Evolutionary conservation across 2,888 invertebrate genomes (phyloP).

Genomic region (Thereva unica): DNA sequence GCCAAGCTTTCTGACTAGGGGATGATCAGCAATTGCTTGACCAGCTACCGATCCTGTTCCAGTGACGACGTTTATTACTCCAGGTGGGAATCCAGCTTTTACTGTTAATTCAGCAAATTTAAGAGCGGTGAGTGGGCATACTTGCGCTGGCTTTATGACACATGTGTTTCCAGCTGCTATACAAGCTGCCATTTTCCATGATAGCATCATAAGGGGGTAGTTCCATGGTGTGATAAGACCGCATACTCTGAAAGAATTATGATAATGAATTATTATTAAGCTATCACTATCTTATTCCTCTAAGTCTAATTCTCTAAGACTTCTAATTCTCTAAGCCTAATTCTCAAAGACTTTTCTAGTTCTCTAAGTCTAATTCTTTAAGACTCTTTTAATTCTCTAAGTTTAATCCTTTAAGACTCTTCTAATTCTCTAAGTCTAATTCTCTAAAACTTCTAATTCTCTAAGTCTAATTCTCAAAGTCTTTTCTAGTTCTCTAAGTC

Average conservation of each 20-base stretch:
- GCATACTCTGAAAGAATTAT: constrained; percentile 70
- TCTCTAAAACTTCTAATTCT: no score
- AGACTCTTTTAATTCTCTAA: no score
- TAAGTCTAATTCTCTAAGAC: neutral
- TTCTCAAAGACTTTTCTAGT: no score
- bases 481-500: no score
- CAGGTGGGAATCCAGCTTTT: constrained; percentile 90
- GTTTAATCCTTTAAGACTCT: no score
- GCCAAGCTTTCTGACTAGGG: constrained; percentile 84
- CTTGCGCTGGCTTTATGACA: constrained; percentile 92
- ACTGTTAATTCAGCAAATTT: constrained; percentile 92
- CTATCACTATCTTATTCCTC: no score
- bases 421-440: no score
- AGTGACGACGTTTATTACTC: constrained; percentile 91
- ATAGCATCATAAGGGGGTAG: constrained; percentile 97
- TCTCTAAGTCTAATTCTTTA: no score
- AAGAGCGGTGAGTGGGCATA: constrained; percentile 89
- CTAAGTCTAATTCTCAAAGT: no score
- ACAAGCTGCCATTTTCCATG: constrained; percentile 98
- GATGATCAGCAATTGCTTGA: constrained; percentile 85
- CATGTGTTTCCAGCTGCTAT: constrained; percentile 96
- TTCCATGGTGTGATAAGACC: constrained; percentile 96
- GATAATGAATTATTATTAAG: no score
- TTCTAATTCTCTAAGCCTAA: neutral
- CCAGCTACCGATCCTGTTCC: constrained; percentile 82